These are phyloP conservation scores for Pogonocichla stellata DNA, from an alignment of 2,113 vertebrate genomes.

Conservation along the genomic window DNA sequence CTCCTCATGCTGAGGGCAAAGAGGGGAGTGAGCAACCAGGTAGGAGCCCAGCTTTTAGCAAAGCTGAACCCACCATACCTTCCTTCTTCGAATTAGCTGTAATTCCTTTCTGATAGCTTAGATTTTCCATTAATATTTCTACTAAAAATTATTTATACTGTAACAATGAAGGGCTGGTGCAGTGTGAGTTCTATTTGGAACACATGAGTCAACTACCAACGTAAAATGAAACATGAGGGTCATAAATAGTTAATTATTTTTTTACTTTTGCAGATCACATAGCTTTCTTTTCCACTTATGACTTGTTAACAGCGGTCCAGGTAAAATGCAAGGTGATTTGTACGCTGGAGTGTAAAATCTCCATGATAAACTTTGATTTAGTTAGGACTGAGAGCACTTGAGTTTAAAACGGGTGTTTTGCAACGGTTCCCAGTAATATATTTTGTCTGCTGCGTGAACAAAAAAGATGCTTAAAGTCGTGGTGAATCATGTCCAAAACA, in stretches of 20 bases:
- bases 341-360: neutral
- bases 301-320: neutral
- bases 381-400: neutral
- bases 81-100: neutral
- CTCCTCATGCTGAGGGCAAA: neutral
- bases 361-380: neutral
- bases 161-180: neutral
- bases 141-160: neutral
- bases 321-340: neutral
- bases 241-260: neutral
- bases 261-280: neutral
- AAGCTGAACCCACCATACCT: neutral
- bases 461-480: neutral
- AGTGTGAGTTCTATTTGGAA: neutral
- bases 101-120: neutral
- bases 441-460: neutral
- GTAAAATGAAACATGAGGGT: neutral
- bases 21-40: accelerated
- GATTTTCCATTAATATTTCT: neutral
- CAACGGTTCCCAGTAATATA: neutral
- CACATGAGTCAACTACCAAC: neutral
- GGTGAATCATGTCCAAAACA: neutral
- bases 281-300: neutral
- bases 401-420: neutral
- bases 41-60: neutral